These are phyloP conservation scores for Oreotrochilus melanogaster DNA, from an alignment of 2,113 vertebrate species.

Conservation along the genomic window DNA sequence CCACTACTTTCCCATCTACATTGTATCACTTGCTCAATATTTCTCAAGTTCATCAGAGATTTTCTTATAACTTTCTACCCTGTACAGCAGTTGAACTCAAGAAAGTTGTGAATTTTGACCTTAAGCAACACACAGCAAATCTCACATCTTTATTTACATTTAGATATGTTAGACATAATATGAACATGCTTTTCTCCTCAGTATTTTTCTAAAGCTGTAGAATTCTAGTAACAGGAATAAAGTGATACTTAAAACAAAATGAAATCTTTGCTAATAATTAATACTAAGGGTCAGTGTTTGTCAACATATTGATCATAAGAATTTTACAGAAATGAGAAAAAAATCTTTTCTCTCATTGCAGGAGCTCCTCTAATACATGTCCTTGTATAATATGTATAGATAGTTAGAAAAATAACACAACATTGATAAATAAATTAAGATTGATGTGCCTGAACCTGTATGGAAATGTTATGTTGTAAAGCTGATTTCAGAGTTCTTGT, in stretches of 20 bases:
- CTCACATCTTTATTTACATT: not conserved
- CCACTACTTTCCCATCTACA: not conserved
- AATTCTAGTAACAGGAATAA: not conserved
- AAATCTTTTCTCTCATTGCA: not conserved
- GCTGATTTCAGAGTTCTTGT: not conserved
- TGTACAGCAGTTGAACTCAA: not conserved
- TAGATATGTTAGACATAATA: not conserved
- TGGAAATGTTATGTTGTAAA: not conserved
- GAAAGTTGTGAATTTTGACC: not conserved
- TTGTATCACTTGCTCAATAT: not conserved
- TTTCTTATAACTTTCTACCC: not conserved
- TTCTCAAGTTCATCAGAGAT: not conserved
- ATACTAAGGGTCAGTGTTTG: not conserved
- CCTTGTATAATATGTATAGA: not conserved
- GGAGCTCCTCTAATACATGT: not conserved
- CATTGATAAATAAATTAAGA: not conserved
- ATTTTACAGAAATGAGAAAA: not conserved
- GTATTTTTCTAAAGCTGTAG: not conserved
- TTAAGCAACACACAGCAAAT: not conserved
- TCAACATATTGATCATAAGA: not conserved
- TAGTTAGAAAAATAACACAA: not conserved
- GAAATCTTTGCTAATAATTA: not conserved
- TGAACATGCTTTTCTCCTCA: rapidly evolving
- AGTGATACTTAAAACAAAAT: not conserved
- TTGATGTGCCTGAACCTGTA: not conserved